phyloP scores from a whole-genome alignment of 2,797 vertebrate species.

The Peromyscus eremicus region DNA sequence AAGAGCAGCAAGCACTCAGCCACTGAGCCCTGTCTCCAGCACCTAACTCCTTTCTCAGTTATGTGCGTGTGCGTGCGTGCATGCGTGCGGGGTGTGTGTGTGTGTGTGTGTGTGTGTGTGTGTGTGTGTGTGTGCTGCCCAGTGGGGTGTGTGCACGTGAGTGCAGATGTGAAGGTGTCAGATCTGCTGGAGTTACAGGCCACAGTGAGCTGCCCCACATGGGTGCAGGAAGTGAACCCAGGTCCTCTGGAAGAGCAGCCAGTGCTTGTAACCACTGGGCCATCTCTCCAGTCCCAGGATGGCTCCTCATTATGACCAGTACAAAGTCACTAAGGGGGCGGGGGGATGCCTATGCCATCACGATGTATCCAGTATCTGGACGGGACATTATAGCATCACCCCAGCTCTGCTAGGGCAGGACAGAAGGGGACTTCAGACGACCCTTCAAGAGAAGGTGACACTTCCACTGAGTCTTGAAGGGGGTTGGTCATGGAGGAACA shows the following conservation, averaged over 20 bases:
- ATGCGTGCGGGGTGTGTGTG: too few species aligned
- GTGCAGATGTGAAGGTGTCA: background rate
- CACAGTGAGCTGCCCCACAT: background rate
- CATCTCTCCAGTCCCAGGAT: background rate
- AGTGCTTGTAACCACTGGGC: background rate
- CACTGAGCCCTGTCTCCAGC: background rate
- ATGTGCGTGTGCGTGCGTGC: too few species aligned
- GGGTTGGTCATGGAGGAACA: background rate
- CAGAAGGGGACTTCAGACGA: background rate
- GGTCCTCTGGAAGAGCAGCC: background rate
- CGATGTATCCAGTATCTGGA: background rate
- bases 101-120: too few species aligned
- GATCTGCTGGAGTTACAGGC: background rate
- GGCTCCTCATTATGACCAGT: too few species aligned
- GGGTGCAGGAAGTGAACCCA: background rate
- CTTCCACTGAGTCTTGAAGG: background rate
- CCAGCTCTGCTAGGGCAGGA: background rate
- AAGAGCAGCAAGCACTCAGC: background rate
- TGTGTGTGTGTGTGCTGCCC: background rate
- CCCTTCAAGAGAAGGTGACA: background rate
- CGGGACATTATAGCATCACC: background rate
- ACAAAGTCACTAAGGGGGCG: background rate
- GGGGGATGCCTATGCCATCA: background rate
- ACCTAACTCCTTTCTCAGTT: background rate
- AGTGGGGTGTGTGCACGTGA: background rate